A percentile compares a stretch with the other conserved stretches of the same genome.
Conservation (phyloP, 2,888 invertebrate species). For the Nemoura dubitans region DNA sequence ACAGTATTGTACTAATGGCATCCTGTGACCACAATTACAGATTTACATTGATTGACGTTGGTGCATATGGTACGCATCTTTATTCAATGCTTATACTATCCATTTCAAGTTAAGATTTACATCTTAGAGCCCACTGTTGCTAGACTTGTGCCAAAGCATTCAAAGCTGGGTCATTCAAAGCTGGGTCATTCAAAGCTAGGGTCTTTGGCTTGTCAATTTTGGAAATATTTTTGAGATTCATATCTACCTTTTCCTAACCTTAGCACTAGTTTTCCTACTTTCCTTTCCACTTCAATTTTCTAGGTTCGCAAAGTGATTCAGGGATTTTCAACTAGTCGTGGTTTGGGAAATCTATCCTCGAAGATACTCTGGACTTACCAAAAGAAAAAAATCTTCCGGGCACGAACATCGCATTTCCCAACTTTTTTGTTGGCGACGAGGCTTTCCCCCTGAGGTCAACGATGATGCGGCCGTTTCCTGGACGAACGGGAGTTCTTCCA, state of each 20-base stretch:
- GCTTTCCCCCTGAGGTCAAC: constrained; percentile 45
- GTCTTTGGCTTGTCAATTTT: no score
- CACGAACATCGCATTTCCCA: constrained; percentile 17
- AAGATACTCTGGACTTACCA: constrained; percentile 26
- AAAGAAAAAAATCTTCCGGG: neutral
- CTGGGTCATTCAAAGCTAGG: no score
- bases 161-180: no score
- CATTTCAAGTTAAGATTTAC: no score
- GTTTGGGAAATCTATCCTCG: constrained; percentile 27
- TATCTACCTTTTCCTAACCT: no score
- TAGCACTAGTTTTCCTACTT: no score
- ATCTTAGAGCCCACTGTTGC: no score
- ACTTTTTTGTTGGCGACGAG: constrained; percentile 45
- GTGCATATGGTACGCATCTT: neutral
- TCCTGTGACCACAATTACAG: neutral
- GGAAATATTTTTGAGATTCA: no score
- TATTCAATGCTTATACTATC: no score
- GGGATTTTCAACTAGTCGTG: neutral
- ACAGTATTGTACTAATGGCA: constrained; percentile 15
- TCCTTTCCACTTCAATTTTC: no score
- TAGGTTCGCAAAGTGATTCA: constrained; percentile 40
- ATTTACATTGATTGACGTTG: constrained; percentile 20
- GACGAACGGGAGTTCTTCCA: constrained; percentile 24
- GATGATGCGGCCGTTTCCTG: constrained; percentile 44
- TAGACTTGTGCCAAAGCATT: no score